Evolutionary conservation across 2,797 vertebrate genomes (phyloP).

Genomic region (Clarias fuscus): DNA sequence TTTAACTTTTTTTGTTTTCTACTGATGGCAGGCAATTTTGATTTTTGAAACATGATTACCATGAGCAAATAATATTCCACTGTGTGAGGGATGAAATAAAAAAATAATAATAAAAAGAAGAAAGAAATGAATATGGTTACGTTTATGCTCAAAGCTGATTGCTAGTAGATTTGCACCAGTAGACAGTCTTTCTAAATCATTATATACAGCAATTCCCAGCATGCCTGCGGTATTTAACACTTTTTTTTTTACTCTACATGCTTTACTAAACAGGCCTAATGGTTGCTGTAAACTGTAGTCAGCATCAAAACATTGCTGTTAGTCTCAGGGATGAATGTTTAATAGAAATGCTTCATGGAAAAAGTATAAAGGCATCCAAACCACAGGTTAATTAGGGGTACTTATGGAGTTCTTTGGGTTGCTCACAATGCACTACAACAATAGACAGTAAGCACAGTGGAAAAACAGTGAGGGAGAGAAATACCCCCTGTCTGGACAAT

Average conservation of each 20-base stretch:
- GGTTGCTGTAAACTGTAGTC: constrained; percentile 65
- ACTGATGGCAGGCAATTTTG: constrained; percentile 11
- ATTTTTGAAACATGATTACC: constrained; percentile 34
- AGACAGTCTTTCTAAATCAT: constrained; percentile 43
- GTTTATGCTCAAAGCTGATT: constrained; percentile 33
- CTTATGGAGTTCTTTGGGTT: constrained; percentile 62
- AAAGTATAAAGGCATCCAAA: constrained; percentile 72
- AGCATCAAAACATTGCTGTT: constrained; percentile 53
- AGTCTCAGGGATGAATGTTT: constrained; percentile 67
- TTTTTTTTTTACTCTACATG: constrained; percentile 18
- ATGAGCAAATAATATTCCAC: constrained; percentile 26
- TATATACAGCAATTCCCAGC: constrained; percentile 14
- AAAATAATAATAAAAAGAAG: too few species aligned
- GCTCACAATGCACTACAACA: constrained; percentile 18
- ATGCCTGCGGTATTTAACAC: background rate
- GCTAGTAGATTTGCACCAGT: constrained; percentile 14
- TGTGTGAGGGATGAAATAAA: constrained; percentile 27
- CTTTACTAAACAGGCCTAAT: constrained; percentile 48
- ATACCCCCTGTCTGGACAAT: constrained; percentile 19
- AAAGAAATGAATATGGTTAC: constrained; percentile 36
- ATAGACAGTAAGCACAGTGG: constrained; percentile 11
- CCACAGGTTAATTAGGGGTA: constrained; percentile 70
- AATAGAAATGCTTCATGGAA: constrained; percentile 68
- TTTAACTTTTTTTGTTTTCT: background rate
- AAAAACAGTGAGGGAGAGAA: constrained; percentile 4